Percentiles rank a stretch among this genome's conserved stretches.
These are phyloP conservation scores for Chamaea fasciata DNA, from an alignment of 2,113 vertebrate species.

Conservation along the genomic window DNA sequence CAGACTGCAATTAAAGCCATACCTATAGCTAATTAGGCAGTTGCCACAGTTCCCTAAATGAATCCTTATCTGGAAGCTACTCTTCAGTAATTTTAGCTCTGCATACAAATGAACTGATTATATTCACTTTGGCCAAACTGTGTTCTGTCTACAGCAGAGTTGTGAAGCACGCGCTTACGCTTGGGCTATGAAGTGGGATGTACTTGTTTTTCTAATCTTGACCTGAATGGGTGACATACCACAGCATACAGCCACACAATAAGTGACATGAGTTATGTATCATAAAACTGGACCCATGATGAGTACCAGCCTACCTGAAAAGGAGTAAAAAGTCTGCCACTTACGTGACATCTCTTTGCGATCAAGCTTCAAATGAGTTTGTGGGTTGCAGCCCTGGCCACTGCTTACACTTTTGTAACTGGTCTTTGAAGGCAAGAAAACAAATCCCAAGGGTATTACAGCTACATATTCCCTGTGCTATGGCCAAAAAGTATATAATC, in stretches of 20 bases:
- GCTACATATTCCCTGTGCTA: neutral
- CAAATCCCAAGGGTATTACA: neutral
- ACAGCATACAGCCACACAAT: neutral
- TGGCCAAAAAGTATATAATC: neutral
- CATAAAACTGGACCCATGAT: neutral
- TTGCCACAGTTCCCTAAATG: neutral
- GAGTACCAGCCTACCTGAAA: neutral
- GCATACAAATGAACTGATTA: conserved; percentile 11
- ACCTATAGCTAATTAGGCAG: conserved; percentile 22
- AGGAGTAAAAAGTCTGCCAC: neutral
- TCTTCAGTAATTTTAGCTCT: neutral
- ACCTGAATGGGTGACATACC: neutral
- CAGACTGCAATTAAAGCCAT: neutral
- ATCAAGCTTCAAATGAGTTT: neutral
- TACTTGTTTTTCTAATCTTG: neutral
- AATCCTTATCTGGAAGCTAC: neutral
- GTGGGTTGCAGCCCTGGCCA: neutral
- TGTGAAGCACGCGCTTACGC: neutral
- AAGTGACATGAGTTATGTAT: neutral
- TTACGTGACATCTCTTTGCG: neutral
- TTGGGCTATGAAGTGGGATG: rapidly evolving
- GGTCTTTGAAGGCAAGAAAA: neutral
- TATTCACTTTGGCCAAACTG: neutral
- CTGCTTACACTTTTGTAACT: neutral
- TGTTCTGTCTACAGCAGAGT: neutral